Evolutionary conservation across 1,140 invertebrate species (phyloP), one percentile per base, ranked within the genome.

Genomic region (Drosophila teissieri): DNA sequence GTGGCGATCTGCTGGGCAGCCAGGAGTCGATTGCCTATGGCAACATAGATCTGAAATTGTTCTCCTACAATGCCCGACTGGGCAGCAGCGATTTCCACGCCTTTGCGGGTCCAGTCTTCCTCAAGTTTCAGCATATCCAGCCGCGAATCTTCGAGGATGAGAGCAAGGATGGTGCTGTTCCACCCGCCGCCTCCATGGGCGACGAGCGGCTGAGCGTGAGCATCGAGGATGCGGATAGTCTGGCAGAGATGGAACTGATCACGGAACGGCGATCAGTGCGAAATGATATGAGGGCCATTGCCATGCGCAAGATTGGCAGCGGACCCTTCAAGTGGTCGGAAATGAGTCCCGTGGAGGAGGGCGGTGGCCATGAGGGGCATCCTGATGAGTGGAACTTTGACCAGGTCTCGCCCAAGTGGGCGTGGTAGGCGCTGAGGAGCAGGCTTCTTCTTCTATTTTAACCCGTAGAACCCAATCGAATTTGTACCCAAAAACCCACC

Each of bases 341-440:
- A 45, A 95, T 94, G 24, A 93, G 93, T 70, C 91, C 93, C 6
- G 93, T 94, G 4, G 84, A 86, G 22, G 72, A 78, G 36, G 69
- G 56, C 27, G 73, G 36, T 15, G 78, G 75, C 34, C 97, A 97
- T 73, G 80, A 94, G 72, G 96, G 97, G 6, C 96, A 97, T 53
- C 96, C 97, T 0, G 95, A 96, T 81, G 74, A 94, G 27, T 97
- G 96, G 93, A 92, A 95, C 53, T 98, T 97, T 89, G 91, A 94
- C 12, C 94, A 94, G 44, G 89, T 94, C 14, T 90, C 83, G 19
- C 93, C 94, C 4, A 57, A 74, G 36, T 95, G 94, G 94, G 92
- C 93, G 54, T 95, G 94, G 94, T 62, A 52, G 49, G 39, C n/a
- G 34, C 58, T 63, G 34, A 31, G 24, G 34, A 40, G 44, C 19